Conservation (phyloP, 1,140 invertebrate species). For the Nymphalis io region DNA sequence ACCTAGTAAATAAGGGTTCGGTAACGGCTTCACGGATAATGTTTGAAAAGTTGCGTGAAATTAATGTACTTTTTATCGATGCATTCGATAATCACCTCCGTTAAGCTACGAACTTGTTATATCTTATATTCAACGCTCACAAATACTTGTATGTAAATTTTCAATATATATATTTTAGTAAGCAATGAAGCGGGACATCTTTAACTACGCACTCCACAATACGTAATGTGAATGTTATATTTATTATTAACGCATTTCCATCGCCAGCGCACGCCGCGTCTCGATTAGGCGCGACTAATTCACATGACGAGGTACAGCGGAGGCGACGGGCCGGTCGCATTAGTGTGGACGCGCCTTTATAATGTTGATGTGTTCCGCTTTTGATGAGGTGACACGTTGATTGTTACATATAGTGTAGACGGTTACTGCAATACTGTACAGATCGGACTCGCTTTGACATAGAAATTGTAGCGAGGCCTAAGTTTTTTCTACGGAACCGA, state of each 20-base stretch:
- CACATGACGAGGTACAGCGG: slow-evolving; percentile 46
- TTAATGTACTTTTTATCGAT: slow-evolving; percentile 3
- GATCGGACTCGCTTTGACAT: not conserved
- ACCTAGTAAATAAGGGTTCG: slow-evolving; percentile 14
- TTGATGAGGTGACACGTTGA: slow-evolving; percentile 32
- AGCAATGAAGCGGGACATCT: not conserved
- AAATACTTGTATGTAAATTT: not conserved
- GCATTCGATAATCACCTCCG: not conserved
- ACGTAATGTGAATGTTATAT: slow-evolving; percentile 23
- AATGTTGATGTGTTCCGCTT: slow-evolving; percentile 31
- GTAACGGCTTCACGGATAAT: not conserved
- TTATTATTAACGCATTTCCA: slow-evolving; percentile 22
- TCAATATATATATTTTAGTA: not conserved
- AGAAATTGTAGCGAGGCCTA: not conserved
- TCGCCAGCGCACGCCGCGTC: slow-evolving; percentile 31
- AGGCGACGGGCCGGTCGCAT: slow-evolving; percentile 37
- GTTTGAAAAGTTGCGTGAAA: slow-evolving; percentile 3
- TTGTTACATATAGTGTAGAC: slow-evolving; percentile 14
- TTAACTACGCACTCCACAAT: not conserved
- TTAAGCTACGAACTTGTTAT: not conserved
- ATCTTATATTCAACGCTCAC: not conserved
- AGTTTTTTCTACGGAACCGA: too few relatives aligned
- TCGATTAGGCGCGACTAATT: slow-evolving; percentile 50
- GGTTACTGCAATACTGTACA: slow-evolving; percentile 11
- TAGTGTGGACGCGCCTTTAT: slow-evolving; percentile 41